phyloP scores from a whole-genome alignment of 1,140 invertebrate genomes.

The Bilobella aurantiaca region DNA sequence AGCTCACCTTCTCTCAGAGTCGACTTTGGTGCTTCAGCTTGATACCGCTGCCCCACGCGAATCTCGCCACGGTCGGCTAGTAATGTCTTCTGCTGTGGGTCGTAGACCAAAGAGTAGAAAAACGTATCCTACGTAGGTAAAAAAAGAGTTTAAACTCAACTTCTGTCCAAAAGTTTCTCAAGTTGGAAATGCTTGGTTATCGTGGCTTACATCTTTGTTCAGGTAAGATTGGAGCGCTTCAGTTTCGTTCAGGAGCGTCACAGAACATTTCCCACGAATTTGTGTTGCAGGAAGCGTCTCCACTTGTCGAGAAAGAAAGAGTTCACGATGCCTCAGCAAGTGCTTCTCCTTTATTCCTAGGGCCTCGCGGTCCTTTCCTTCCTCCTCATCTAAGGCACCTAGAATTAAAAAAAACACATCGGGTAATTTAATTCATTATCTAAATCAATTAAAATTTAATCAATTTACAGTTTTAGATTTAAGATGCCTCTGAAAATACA shows the following conservation, averaged over 20 bases:
- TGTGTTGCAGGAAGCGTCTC: slow-evolving; percentile 96
- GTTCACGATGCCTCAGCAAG: slow-evolving; percentile 91
- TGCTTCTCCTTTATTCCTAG: slow-evolving; percentile 69
- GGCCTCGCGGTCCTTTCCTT: slow-evolving; percentile 39
- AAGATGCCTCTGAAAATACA: no score
- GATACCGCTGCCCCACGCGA: slow-evolving; percentile 85
- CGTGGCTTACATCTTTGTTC: slow-evolving; percentile 73
- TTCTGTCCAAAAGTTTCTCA: no score
- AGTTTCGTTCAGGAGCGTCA: slow-evolving; percentile 95
- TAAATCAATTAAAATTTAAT: no score
- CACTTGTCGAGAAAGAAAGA: slow-evolving; percentile 94
- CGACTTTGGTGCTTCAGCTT: slow-evolving; percentile 69
- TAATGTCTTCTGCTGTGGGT: slow-evolving; percentile 95
- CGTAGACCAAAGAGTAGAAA: slow-evolving; percentile 99
- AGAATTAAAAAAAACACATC: slow-evolving; percentile 11
- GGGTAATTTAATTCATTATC: no score
- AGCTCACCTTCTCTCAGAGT: slow-evolving; percentile 55
- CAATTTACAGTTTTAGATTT: no score
- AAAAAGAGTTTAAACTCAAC: slow-evolving; percentile 32
- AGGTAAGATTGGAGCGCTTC: slow-evolving; percentile 91
- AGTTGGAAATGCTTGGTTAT: no score
- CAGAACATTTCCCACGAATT: slow-evolving; percentile 97
- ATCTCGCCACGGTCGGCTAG: slow-evolving; percentile 97
- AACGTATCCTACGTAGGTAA: slow-evolving; percentile 74
- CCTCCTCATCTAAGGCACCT: slow-evolving; percentile 53